Evolutionary conservation across 2,113 vertebrate genomes (phyloP).

Genomic region (Mystacornis crossleyi): DNA sequence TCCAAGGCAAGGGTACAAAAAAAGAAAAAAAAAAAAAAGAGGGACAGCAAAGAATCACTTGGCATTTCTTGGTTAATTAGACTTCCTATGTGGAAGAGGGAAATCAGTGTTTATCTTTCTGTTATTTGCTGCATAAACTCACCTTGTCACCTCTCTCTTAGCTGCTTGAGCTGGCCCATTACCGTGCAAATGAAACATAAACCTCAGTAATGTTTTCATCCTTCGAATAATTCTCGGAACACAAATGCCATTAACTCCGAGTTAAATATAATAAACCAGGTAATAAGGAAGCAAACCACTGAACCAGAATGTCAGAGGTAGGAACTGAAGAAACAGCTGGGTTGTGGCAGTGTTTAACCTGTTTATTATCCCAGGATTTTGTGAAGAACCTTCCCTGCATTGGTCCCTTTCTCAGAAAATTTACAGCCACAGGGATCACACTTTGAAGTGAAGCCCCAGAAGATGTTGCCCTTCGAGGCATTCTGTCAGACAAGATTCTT

Average conservation of each 20-base stretch:
- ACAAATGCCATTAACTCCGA: not conserved
- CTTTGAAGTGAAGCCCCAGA: not conserved
- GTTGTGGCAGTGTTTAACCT: not conserved
- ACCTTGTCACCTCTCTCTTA: not conserved
- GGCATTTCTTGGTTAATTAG: not conserved
- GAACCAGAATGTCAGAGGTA: not conserved
- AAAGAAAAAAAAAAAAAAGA: not conserved
- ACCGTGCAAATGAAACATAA: not conserved
- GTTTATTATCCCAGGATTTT: not conserved
- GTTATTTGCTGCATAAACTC: not conserved
- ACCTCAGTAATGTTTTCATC: not conserved
- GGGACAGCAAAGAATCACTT: not conserved
- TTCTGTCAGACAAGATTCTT: not conserved
- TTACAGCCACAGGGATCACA: fast-evolving
- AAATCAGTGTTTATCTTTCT: not conserved
- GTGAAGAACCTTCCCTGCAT: not conserved
- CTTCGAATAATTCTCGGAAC: not conserved
- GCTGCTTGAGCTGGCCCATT: not conserved
- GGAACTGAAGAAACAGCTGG: not conserved
- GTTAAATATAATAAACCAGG: not conserved
- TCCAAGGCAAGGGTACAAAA: not conserved
- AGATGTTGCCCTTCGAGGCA: fast-evolving
- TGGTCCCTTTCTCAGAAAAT: not conserved
- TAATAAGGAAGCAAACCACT: slow-evolving; percentile 22
- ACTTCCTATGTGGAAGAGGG: not conserved